Evolutionary conservation across 2,113 vertebrate species (phyloP), one percentile per base, ranked within the genome.

Genomic region (Electrona antarctica): DNA sequence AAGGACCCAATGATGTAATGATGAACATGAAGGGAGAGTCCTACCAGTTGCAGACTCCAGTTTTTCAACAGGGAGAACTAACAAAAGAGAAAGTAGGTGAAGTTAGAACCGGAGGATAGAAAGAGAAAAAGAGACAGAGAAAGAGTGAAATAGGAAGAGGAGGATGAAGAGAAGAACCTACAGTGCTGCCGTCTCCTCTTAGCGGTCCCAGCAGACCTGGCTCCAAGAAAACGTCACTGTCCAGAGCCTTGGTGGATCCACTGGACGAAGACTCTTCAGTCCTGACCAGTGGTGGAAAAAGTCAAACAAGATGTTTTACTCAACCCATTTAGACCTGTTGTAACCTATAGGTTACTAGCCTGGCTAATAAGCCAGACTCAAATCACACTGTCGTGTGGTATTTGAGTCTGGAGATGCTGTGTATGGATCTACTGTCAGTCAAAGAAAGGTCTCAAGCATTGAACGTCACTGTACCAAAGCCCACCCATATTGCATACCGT

Each of bases 31-130:
- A 58, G 29, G 7, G 7, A 15, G 57, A 55, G 56, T 88, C 94
- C 91, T 94, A 99, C 97, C 95, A 98, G 91, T 48, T 98, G 97
- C 59, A 98, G 93, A 87, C 94, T 94, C 96, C 96, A 98, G 90
- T 95, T 98, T 91, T 98, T 98, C 92, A 98, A 71, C 73, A 97
- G 92, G 72, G 97, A 95, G 90, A 99, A 98, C 97, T 99, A 82
- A 74, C 7, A 85, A 80, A 78, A 87, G 80, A 76, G 4, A 51
- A 49, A 79, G 14, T 0, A 78, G 28, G 21, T n/a, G 3, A 49
- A 57, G 60, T 82, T 41, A 85, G 71, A 76, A 45, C 4, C 29
- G 33, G 50, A 59, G 49, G 47, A 41, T 52, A 64, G 13, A 45
- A 10, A 56, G 9, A 15, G 8, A 15, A 2, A 46, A 0, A 46